A percentile compares a stretch with the other conserved stretches of the same genome.
These are phyloP conservation scores for Chondrosia reniformis DNA, from an alignment of 37 sponge, comb jelly and placozoan species.

Conservation along the genomic window DNA sequence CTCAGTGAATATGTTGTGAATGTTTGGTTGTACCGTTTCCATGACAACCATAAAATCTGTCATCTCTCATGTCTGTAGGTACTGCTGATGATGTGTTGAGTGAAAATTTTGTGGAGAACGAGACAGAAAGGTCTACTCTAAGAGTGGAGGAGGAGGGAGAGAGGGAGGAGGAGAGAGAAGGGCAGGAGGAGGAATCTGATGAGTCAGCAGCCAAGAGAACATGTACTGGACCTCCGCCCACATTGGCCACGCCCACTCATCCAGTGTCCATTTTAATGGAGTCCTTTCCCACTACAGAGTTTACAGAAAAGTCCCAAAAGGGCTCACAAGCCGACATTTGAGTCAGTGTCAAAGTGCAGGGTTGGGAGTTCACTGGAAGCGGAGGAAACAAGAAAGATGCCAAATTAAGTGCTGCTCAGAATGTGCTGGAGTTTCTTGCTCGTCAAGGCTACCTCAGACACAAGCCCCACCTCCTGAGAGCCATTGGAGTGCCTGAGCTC, in stretches of 20 bases:
- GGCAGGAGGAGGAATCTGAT: background rate
- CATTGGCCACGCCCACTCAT: background rate
- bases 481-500: too few relatives aligned
- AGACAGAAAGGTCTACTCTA: too few relatives aligned
- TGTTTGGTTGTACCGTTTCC: too few relatives aligned
- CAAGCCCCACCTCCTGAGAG: background rate
- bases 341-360: conserved; percentile 41
- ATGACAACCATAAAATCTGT: too few relatives aligned
- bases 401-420: conserved; percentile 60
- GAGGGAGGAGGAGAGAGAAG: background rate
- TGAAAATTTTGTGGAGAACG: background rate
- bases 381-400: conserved; percentile 73
- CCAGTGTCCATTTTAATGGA: conserved; percentile 15
- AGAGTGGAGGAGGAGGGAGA: background rate
- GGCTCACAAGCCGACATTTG: too few relatives aligned
- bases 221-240: background rate
- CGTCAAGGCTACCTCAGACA: conserved; percentile 34
- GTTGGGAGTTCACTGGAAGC: conserved; percentile 62
- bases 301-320: background rate
- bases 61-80: too few relatives aligned
- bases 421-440: conserved; percentile 33
- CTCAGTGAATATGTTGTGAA: too few relatives aligned
- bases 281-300: background rate
- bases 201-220: background rate
- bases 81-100: background rate